Percentiles rank a stretch among this genome's conserved stretches.
These are phyloP conservation scores for Coryphaenoides rupestris DNA, from an alignment of 2,113 vertebrate genomes.

Conservation along the genomic window DNA sequence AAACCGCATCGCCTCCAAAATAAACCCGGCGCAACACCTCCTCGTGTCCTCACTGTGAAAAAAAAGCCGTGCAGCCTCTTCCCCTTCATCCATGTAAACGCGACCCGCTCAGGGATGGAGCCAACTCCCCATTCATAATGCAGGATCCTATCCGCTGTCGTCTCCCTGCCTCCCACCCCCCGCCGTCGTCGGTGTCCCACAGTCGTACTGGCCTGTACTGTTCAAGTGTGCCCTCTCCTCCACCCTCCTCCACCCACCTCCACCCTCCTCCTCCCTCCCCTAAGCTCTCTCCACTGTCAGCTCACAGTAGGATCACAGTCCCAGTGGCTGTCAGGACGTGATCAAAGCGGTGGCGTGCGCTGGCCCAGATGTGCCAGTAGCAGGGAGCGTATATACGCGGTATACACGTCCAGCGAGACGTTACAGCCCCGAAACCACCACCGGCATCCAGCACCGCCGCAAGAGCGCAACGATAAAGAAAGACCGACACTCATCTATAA, in stretches of 20 bases:
- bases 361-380: conserved; percentile 37
- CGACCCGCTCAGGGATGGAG: too few species aligned
- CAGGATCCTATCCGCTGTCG: too few species aligned
- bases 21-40: too few species aligned
- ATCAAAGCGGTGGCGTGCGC: conserved; percentile 59
- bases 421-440: conserved; percentile 35
- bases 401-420: conserved; percentile 38
- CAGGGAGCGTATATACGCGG: conserved; percentile 37
- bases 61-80: too few species aligned
- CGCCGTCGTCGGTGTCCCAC: too few species aligned
- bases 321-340: conserved; percentile 51
- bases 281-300: conserved; percentile 52
- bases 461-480: conserved; percentile 30
- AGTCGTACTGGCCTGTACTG: too few species aligned
- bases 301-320: conserved; percentile 57
- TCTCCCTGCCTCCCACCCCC: too few species aligned
- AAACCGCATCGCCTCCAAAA: too few species aligned
- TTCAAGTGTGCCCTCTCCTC: conserved; percentile 11
- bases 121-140: too few species aligned
- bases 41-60: too few species aligned
- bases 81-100: too few species aligned
- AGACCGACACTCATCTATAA: conserved; percentile 62
- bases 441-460: too few species aligned
- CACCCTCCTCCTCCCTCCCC: conserved; percentile 50
- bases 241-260: conserved; percentile 46